Evolutionary conservation across 2,113 vertebrate species (phyloP).

Genomic region (Choloepus hoffmanni): DNA sequence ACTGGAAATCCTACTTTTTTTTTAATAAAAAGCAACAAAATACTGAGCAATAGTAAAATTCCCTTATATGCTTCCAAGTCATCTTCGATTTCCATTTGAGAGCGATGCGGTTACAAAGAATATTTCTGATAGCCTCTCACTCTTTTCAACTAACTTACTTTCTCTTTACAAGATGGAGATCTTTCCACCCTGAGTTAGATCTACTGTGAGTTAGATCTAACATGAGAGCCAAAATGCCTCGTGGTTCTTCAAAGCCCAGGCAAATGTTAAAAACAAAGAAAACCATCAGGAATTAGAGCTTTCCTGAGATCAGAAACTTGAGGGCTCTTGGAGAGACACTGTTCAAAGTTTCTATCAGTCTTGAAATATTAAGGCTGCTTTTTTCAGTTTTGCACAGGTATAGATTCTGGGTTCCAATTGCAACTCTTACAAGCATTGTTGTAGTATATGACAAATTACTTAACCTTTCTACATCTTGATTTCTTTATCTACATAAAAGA

Average conservation of each 20-base stretch:
- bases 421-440: background rate
- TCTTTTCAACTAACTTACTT: background rate
- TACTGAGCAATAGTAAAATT: background rate
- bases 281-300: background rate
- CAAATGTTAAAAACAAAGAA: slow-evolving; percentile 44
- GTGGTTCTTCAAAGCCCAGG: background rate
- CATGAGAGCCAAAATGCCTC: background rate
- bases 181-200: background rate
- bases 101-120: background rate
- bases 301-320: background rate
- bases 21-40: background rate
- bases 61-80: background rate
- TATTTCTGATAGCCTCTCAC: background rate
- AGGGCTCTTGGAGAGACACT: background rate
- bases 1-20: background rate
- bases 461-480: background rate
- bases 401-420: background rate
- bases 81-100: background rate
- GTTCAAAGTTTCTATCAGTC: background rate
- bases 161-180: background rate
- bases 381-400: background rate
- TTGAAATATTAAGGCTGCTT: background rate
- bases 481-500: slow-evolving; percentile 46
- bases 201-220: background rate
- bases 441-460: background rate